These are phyloP conservation scores for Perca schrenkii DNA, from an alignment of 2,113 vertebrate genomes.

Conservation along the genomic window DNA sequence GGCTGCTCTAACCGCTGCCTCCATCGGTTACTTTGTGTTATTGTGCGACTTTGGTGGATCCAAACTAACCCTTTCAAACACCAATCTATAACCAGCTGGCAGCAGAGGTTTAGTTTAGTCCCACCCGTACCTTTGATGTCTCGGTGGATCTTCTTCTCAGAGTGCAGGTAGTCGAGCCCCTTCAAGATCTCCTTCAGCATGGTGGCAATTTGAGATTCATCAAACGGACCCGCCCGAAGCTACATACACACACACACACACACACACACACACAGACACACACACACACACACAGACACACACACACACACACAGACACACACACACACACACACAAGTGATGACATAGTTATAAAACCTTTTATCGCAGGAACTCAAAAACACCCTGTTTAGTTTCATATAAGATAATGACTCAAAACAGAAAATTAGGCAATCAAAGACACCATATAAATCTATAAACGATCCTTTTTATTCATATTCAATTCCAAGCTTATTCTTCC, in stretches of 20 bases:
- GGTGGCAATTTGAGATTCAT: constrained; percentile 79
- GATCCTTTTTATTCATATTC: too few species aligned
- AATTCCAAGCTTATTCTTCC: not conserved
- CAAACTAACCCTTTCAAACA: too few species aligned
- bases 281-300: constrained; percentile 17
- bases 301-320: not conserved
- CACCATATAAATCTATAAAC: too few species aligned
- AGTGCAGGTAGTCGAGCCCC: constrained; percentile 81
- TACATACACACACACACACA: constrained; percentile 29
- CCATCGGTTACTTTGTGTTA: too few species aligned
- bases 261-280: not conserved
- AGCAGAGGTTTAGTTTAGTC: too few species aligned
- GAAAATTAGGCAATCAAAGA: not conserved
- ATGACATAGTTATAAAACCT: not conserved
- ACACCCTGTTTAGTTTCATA: constrained; percentile 30
- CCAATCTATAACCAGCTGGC: too few species aligned
- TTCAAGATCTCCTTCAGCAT: constrained; percentile 84
- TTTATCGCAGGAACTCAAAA: not conserved
- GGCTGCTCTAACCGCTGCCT: too few species aligned
- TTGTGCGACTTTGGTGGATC: too few species aligned
- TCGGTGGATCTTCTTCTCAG: constrained; percentile 82
- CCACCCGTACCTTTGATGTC: constrained; percentile 77
- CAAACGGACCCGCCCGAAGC: constrained; percentile 76
- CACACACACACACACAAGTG: not conserved
- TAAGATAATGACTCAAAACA: constrained; percentile 24